Evolutionary conservation across 2,797 vertebrate species (phyloP).

Genomic region (Paedocypris micromegethes): DNA sequence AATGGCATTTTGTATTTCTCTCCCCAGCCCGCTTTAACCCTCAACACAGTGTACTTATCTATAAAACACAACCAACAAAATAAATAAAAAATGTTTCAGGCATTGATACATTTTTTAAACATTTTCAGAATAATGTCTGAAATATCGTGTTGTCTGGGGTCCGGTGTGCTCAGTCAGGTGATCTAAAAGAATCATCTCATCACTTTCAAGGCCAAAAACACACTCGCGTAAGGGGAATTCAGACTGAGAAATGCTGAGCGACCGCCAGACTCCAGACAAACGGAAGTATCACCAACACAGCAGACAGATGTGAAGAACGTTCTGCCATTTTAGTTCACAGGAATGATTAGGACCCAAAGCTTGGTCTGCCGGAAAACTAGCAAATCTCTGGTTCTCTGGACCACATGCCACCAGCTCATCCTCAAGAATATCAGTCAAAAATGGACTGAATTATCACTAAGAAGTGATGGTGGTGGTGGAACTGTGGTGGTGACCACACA

Average conservation of each 20-base stretch:
- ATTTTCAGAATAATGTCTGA: constrained; percentile 49
- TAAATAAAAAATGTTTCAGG: constrained; percentile 51
- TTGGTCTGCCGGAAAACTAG: constrained; percentile 20
- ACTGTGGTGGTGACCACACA: constrained; percentile 31
- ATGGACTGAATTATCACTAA: too few relatives aligned
- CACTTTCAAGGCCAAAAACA: not conserved
- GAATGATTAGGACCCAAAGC: constrained; percentile 37
- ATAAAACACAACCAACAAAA: constrained; percentile 72
- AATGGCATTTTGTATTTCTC: constrained; percentile 76
- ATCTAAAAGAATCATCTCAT: constrained; percentile 19
- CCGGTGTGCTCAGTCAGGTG: constrained; percentile 24
- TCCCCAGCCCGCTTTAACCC: constrained; percentile 73
- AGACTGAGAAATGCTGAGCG: constrained; percentile 11
- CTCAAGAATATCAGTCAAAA: not conserved
- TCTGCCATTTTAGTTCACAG: constrained; percentile 16
- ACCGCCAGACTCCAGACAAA: constrained; percentile 41
- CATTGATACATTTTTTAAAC: constrained; percentile 65
- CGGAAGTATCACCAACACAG: constrained; percentile 46
- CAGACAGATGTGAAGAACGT: constrained; percentile 34
- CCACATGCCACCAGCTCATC: not conserved
- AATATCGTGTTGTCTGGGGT: constrained; percentile 40
- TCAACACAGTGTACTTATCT: constrained; percentile 83
- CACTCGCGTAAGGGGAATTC: constrained; percentile 1
- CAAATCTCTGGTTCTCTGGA: constrained; percentile 40
- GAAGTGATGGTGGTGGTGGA: not conserved